phyloP scores from a whole-genome alignment of 2,888 invertebrate species.

The Diabrotica balteata region DNA sequence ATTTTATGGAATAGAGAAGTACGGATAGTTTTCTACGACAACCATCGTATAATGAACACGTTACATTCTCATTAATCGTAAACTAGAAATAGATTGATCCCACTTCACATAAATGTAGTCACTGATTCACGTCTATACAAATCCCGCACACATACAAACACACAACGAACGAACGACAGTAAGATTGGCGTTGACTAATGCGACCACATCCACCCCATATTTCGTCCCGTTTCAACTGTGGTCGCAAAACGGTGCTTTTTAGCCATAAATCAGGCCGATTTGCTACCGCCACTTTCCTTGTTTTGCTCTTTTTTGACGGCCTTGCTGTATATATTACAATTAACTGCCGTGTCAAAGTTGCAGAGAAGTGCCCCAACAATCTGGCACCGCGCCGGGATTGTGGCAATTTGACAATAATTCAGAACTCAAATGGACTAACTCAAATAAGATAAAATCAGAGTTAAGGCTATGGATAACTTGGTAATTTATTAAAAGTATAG shows the following conservation, averaged over 20 bases:
- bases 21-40: no score
- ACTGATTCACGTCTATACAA: no score
- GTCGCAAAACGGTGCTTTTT: slow-evolving; percentile 40
- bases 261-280: slow-evolving; percentile 42
- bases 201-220: slow-evolving; percentile 44
- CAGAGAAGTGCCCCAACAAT: slow-evolving; percentile 14
- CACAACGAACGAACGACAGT: slow-evolving; percentile 13
- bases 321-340: slow-evolving; percentile 18
- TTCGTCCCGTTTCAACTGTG: slow-evolving; percentile 41
- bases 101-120: no score
- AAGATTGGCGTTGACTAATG: slow-evolving; percentile 46
- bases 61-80: no score
- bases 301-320: slow-evolving; percentile 24
- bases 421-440: neutral
- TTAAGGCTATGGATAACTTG: no score
- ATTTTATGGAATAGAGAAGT: no score
- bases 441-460: no score
- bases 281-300: slow-evolving; percentile 35
- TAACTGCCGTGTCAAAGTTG: slow-evolving; percentile 19
- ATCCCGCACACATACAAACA: no score
- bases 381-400: slow-evolving; percentile 9
- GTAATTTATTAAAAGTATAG: no score
- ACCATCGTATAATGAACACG: no score
- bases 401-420: slow-evolving; percentile 11
- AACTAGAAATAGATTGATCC: no score